Conservation (phyloP, 2,113 vertebrate genomes). For the Ammospiza caudacuta region DNA sequence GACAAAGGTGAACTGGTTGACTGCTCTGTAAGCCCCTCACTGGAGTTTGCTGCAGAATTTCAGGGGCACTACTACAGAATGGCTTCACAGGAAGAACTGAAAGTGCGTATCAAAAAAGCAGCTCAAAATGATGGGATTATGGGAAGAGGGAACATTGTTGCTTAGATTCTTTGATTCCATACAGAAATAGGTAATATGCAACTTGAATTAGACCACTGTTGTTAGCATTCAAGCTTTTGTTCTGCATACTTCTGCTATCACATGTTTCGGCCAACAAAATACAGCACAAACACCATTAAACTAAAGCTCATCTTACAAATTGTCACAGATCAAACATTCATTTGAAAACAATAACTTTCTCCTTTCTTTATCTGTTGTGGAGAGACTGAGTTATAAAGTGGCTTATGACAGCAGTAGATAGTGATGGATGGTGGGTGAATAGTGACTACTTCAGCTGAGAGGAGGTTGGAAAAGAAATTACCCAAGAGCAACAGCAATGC, state of each 20-base stretch:
- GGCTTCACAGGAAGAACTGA: constrained; percentile 81
- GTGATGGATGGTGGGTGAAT: not conserved
- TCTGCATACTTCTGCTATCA: not conserved
- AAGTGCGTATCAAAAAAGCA: constrained; percentile 74
- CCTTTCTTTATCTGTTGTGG: not conserved
- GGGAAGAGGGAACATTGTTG: not conserved
- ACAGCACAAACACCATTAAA: not conserved
- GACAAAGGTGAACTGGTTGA: constrained; percentile 84
- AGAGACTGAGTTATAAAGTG: not conserved
- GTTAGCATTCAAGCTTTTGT: not conserved
- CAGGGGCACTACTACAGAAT: constrained; percentile 88
- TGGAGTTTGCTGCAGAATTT: constrained; percentile 87
- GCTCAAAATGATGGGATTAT: not conserved
- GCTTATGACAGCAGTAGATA: not conserved
- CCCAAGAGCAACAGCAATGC: not conserved
- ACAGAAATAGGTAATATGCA: not conserved
- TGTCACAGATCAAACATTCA: not conserved
- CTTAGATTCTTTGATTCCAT: not conserved
- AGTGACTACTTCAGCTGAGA: not conserved
- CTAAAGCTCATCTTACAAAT: not conserved
- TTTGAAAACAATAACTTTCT: not conserved
- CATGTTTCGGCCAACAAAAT: not conserved
- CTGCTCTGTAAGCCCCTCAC: constrained; percentile 73
- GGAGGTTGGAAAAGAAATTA: not conserved
- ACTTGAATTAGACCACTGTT: not conserved